These are phyloP conservation scores for Nasalis larvatus DNA, from an alignment of 2,113 vertebrate species.

Conservation along the genomic window DNA sequence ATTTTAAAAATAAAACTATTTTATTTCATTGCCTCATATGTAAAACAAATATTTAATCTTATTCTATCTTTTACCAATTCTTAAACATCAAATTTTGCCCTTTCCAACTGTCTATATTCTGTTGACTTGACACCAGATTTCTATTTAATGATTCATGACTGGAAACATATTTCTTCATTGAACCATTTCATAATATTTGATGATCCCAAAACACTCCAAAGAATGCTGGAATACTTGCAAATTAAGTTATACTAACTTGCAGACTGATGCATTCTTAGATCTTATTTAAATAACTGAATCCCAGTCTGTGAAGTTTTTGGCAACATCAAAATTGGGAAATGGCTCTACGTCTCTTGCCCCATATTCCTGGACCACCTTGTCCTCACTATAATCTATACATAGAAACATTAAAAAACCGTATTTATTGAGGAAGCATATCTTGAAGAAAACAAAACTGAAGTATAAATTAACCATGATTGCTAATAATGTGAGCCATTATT, in stretches of 20 bases:
- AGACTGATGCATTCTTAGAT: neutral
- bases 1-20: neutral
- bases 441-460: neutral
- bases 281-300: neutral
- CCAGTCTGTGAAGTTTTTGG: neutral
- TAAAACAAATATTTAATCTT: neutral
- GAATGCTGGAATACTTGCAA: neutral
- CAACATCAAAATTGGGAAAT: constrained; percentile 2
- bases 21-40: neutral
- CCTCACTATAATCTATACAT: neutral
- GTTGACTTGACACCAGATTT: neutral
- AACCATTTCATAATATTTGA: neutral
- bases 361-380: neutral
- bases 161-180: neutral
- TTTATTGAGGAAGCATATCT: constrained; percentile 21
- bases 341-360: neutral
- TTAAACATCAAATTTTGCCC: neutral
- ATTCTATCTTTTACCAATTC: neutral
- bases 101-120: neutral
- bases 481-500: neutral
- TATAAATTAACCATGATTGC: neutral
- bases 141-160: neutral
- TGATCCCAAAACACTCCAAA: neutral
- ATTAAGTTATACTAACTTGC: neutral
- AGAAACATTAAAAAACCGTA: neutral